Evolutionary conservation across 2,888 invertebrate genomes (phyloP).

Genomic region (Leptopilina drosophilae): DNA sequence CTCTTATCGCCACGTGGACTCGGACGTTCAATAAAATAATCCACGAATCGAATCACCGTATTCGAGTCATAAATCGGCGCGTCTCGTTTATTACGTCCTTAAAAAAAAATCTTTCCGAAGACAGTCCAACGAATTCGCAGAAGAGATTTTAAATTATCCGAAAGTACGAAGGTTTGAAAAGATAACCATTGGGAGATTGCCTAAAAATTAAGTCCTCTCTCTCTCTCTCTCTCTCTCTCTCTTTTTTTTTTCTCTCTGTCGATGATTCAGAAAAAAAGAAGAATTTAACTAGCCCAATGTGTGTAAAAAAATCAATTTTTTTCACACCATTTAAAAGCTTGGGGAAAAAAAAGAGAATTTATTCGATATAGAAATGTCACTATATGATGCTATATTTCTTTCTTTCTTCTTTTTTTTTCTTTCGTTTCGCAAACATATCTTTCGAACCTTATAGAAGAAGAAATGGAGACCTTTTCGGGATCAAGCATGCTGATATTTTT

Average conservation of each 20-base stretch:
- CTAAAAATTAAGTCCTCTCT: conserved; percentile 1
- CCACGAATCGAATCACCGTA: conserved; percentile 14
- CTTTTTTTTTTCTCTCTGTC: not conserved
- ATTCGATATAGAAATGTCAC: conserved; percentile 1
- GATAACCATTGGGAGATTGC: conserved; percentile 6
- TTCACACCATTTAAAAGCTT: too few species aligned
- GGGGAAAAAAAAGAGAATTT: not conserved
- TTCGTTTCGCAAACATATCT: not conserved
- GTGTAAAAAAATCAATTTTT: not conserved
- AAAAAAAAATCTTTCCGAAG: conserved; percentile 14
- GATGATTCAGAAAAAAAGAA: not conserved
- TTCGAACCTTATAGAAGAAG: not conserved
- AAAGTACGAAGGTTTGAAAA: conserved; percentile 27
- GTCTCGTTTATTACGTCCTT: conserved; percentile 38
- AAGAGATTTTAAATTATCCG: conserved; percentile 27
- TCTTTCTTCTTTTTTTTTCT: too few species aligned
- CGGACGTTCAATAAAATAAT: conserved; percentile 32
- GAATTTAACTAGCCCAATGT: conserved; percentile 26
- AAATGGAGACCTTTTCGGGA: not conserved
- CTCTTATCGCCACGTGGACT: conserved; percentile 35
- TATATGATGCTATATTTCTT: not conserved
- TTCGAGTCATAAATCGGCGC: conserved; percentile 24
- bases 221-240: not conserved
- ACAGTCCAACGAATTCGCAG: conserved; percentile 24
- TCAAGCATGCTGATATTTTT: not conserved